Conservation (phyloP, 2,113 vertebrate species). For the Tachuris rubrigastra region DNA sequence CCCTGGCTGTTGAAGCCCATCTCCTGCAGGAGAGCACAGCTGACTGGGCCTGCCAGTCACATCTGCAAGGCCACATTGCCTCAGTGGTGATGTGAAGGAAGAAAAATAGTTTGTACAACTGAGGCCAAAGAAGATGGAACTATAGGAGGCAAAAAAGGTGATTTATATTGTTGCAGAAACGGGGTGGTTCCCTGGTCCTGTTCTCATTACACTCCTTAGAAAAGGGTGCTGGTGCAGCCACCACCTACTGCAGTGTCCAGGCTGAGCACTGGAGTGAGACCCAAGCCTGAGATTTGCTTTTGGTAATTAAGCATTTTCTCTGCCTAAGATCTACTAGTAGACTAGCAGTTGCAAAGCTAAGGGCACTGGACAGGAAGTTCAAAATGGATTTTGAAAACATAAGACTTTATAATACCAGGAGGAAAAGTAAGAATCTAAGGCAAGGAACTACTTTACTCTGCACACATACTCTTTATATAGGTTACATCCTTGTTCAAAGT, state of each 20-base stretch:
- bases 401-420: not conserved
- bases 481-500: not conserved
- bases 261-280: not conserved
- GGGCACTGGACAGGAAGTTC: not conserved
- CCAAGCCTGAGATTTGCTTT: not conserved
- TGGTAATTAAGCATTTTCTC: not conserved
- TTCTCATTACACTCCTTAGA: not conserved
- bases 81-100: not conserved
- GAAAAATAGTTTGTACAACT: not conserved
- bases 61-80: not conserved
- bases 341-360: not conserved
- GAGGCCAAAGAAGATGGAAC: not conserved
- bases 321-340: not conserved
- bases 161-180: not conserved
- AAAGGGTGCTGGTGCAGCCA: not conserved
- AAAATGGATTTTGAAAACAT: not conserved
- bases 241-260: rapidly evolving
- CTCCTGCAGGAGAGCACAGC: not conserved
- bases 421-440: not conserved
- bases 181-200: not conserved
- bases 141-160: not conserved
- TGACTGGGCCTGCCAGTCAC: not conserved
- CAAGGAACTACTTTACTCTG: not conserved
- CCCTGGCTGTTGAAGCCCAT: not conserved
- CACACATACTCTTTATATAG: not conserved